These are phyloP conservation scores for Rugalucina vietnamica DNA, from an alignment of 2,888 invertebrate species.

Conservation along the genomic window DNA sequence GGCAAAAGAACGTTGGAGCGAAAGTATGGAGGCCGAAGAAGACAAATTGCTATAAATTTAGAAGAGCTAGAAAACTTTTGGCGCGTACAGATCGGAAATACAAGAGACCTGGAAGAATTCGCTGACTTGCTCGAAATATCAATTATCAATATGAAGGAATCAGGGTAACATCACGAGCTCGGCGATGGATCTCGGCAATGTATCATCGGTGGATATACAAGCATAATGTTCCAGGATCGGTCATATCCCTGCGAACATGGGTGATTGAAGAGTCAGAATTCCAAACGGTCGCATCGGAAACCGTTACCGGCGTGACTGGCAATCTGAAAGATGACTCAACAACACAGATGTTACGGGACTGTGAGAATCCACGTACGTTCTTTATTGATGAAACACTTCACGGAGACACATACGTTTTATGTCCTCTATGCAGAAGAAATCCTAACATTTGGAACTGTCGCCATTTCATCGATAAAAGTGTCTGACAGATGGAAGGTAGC, in stretches of 20 bases:
- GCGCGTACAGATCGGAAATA: neutral
- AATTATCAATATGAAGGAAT: neutral
- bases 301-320: neutral
- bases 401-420: neutral
- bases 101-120: neutral
- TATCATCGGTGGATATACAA: neutral
- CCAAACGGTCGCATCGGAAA: neutral
- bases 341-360: neutral
- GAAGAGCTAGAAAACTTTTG: neutral
- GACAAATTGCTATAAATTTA: neutral
- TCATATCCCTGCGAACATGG: neutral
- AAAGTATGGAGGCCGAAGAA: neutral
- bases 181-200: neutral
- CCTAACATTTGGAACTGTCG: slow-evolving; percentile 32
- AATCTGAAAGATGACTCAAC: neutral
- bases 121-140: neutral
- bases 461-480: neutral
- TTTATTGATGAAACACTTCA: neutral
- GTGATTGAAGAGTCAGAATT: neutral
- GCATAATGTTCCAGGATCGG: neutral
- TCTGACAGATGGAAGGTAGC: slow-evolving; percentile 35
- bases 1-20: neutral
- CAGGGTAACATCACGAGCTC: neutral
- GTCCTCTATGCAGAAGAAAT: slow-evolving; percentile 4
- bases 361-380: neutral